Percentiles rank a stretch among this genome's conserved stretches.
Conservation (phyloP, 2,888 invertebrate species). For the Timema podura region DNA sequence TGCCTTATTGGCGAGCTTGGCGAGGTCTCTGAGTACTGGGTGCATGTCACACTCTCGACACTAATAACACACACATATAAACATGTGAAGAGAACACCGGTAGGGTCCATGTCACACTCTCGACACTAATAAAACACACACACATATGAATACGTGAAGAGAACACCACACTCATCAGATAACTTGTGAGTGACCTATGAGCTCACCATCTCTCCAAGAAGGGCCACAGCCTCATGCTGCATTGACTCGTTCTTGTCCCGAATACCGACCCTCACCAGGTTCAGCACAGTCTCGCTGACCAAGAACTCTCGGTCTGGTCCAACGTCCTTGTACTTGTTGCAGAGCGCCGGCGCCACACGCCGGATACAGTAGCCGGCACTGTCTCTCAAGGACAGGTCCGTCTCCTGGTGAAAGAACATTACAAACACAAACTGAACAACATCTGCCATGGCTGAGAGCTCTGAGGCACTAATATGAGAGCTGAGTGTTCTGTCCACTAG, state of each 20-base stretch:
- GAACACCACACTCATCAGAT: too few species aligned
- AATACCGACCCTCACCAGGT: conserved; percentile 67
- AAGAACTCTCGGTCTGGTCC: conserved; percentile 60
- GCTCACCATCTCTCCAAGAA: conserved; percentile 67
- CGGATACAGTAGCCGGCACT: conserved; percentile 71
- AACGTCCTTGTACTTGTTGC: conserved; percentile 49
- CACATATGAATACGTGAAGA: too few species aligned
- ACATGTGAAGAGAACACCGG: background rate
- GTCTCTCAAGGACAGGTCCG: conserved; percentile 79
- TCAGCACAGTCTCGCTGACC: conserved; percentile 68
- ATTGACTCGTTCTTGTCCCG: conserved; percentile 65
- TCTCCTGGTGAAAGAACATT: conserved; percentile 51
- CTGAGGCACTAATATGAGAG: too few species aligned
- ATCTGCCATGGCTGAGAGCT: too few species aligned
- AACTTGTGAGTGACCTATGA: too few species aligned
- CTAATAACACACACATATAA: conserved; percentile 27
- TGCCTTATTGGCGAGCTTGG: conserved; percentile 59
- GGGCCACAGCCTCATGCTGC: conserved; percentile 71
- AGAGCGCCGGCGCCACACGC: conserved; percentile 54
- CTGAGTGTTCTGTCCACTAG: too few species aligned
- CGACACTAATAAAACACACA: too few species aligned
- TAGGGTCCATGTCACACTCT: background rate
- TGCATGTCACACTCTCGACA: conserved; percentile 68
- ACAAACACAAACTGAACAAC: background rate
- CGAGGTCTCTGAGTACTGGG: conserved; percentile 66